These are phyloP conservation scores for Psammodynastes pulverulentus DNA, from an alignment of 2,113 vertebrate species.

Conservation along the genomic window DNA sequence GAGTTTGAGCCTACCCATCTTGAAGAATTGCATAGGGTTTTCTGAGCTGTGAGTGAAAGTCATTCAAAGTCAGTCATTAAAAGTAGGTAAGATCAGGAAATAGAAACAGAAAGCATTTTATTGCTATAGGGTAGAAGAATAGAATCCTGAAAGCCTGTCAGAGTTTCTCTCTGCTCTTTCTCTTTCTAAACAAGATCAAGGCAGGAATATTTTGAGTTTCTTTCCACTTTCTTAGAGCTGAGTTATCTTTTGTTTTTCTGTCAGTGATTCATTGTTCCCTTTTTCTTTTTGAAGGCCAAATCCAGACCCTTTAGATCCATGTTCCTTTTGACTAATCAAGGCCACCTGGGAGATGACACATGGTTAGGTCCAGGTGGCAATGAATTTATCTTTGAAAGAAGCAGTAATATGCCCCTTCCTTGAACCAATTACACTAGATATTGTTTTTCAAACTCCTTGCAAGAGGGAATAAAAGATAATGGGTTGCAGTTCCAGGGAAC, in stretches of 20 bases:
- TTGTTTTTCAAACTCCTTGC: not conserved
- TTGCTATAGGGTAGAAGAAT: not conserved
- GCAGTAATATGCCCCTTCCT: not conserved
- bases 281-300: not conserved
- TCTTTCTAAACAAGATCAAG: not conserved
- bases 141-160: not conserved
- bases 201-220: not conserved
- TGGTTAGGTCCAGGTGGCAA: not conserved
- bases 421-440: not conserved
- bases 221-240: not conserved
- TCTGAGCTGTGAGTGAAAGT: not conserved
- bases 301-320: not conserved
- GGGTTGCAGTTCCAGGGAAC: not conserved
- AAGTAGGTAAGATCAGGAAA: not conserved
- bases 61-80: not conserved
- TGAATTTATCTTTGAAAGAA: not conserved
- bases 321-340: not conserved
- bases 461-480: not conserved
- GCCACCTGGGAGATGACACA: not conserved
- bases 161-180: not conserved
- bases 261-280: not conserved
- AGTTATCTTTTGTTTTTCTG: not conserved
- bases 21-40: not conserved
- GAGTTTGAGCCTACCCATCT: not conserved
- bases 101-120: not conserved